Evolutionary conservation across 2,113 vertebrate genomes (phyloP), one percentile per base, ranked within the genome.

Genomic region (Zingel zingel): DNA sequence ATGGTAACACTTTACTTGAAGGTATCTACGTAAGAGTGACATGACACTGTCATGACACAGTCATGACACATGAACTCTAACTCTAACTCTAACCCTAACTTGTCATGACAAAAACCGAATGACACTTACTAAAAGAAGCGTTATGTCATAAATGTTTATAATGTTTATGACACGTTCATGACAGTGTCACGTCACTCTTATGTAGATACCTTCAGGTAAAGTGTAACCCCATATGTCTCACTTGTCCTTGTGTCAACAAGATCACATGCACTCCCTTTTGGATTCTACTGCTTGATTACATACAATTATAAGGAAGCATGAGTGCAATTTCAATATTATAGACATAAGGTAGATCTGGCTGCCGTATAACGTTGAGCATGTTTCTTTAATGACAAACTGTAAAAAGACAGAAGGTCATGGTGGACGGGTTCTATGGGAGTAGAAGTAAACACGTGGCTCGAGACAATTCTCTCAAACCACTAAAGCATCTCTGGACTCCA

Each of bases 401-500:
- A 23, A 75, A 58, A 6, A 27, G 25, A 47, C 36, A 27, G 30
- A 64, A 61, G 36, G 39, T 61, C 23, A 19, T 6, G 23, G 4
- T 23, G 48, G 47, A 64, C 57, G 2, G 57, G n/a, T 64, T 78
- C 67, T 48, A 2, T 5, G 65, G 53, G 47, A 50, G 25, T 6
- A 68, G 43, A 47, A 13, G 59, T 30, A 21, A 86, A 77, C 25
- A 5, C 58, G 50, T n/a, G 21, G 27, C 23, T 3, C 11, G 1
- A 66, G 48, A 80, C 48, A 27, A 58, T 66, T 51, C 53, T 69
- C 21, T 30, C 36, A 1, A 82, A 66, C 53, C 69, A n/a, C 69
- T 27, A 39, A 72, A 83, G 54, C 57, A 19, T 75, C 48, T 79
- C 80, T 25, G 70, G 65, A 62, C 79, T 53, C 59, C 71, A 54